phyloP scores from a whole-genome alignment of 2,113 vertebrate species.

The Poicephalus meyeri region DNA sequence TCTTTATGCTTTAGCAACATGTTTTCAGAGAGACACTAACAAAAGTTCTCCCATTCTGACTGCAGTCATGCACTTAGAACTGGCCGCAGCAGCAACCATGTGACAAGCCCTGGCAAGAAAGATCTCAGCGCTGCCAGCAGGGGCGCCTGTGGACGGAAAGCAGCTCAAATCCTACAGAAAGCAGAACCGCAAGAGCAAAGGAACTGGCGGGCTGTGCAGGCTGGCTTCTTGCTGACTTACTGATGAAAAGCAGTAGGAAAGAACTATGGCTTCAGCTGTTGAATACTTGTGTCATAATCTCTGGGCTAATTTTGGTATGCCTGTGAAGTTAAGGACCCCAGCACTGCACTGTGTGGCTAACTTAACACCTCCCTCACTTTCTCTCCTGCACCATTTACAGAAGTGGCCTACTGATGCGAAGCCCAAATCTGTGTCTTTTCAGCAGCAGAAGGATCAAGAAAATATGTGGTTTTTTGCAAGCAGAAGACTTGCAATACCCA shows the following conservation, averaged over 20 bases:
- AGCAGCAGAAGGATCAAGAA: neutral
- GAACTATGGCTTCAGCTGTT: neutral
- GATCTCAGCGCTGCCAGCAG: neutral
- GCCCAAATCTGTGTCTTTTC: neutral
- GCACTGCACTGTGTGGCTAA: neutral
- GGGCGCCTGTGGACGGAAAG: neutral
- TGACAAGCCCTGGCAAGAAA: neutral
- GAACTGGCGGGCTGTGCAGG: neutral
- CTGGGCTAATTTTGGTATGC: neutral
- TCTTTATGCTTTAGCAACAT: neutral
- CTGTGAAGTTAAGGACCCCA: neutral
- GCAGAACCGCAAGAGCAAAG: neutral
- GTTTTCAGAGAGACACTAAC: neutral
- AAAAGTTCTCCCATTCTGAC: neutral
- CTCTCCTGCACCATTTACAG: neutral
- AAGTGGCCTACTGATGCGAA: neutral
- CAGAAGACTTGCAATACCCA: neutral
- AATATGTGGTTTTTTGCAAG: neutral
- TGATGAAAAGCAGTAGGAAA: neutral
- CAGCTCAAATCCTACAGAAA: neutral
- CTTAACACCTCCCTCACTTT: neutral
- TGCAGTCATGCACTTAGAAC: neutral
- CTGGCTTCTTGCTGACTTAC: neutral
- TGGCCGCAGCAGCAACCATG: neutral
- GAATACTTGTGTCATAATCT: neutral